phyloP scores from a whole-genome alignment of 1,140 invertebrate species.

The Aleiodes sp. region DNA sequence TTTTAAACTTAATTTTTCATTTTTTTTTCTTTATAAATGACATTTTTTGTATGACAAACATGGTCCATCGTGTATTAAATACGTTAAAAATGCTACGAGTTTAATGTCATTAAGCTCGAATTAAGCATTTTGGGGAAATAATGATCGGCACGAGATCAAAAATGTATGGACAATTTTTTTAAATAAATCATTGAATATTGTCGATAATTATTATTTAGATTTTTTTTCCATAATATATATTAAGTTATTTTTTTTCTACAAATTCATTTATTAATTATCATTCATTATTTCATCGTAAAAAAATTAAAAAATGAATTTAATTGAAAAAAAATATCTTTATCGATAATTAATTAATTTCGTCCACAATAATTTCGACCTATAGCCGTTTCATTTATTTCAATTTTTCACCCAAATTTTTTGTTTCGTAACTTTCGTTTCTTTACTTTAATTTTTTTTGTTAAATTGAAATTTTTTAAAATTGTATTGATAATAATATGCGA shows the following conservation, averaged over 20 bases:
- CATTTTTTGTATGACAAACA: slow-evolving; percentile 55
- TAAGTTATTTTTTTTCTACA: neutral
- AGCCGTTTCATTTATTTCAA: too few species aligned
- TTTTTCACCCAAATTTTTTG: neutral
- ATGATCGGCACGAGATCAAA: neutral
- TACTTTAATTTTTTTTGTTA: neutral
- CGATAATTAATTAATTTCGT: too few species aligned
- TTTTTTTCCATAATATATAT: neutral
- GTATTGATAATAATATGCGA: neutral
- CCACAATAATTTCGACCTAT: too few species aligned
- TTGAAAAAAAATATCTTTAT: too few species aligned
- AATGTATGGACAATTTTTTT: slow-evolving; percentile 9
- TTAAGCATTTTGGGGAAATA: neutral
- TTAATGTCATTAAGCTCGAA: slow-evolving; percentile 9
- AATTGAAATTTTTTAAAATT: neutral
- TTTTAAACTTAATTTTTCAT: neutral
- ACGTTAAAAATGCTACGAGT: slow-evolving; percentile 37
- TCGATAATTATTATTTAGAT: neutral
- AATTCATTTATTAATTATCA: neutral
- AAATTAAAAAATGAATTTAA: too few species aligned
- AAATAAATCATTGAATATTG: neutral
- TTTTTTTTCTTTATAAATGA: slow-evolving; percentile 49
- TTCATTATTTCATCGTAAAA: neutral
- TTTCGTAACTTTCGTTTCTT: too few species aligned
- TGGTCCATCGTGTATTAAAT: slow-evolving; percentile 54